A percentile compares a stretch with the other conserved stretches of the same genome.
Conservation (phyloP, 2,113 vertebrate species). For the Deroptyus accipitrinus region DNA sequence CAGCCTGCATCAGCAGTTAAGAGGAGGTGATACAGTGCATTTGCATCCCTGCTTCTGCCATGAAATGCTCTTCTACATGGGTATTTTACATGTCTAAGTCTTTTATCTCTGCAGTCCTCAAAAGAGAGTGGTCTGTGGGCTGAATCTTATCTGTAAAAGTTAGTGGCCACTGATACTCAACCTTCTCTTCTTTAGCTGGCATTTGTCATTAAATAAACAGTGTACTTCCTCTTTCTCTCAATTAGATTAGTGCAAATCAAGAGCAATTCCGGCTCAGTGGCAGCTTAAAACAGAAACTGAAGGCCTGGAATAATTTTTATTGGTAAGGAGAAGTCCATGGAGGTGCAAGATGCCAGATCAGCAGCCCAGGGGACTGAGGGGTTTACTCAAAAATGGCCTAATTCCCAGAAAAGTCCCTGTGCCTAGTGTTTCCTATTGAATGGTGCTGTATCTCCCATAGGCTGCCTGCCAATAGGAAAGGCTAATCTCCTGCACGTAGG, state of each 20-base stretch:
- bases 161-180: background rate
- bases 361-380: background rate
- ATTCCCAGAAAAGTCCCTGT: constrained; percentile 47
- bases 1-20: accelerated
- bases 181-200: constrained; percentile 6
- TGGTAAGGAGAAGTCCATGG: constrained; percentile 17
- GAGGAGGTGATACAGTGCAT: background rate
- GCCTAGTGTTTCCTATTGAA: constrained; percentile 34
- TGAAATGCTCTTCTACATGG: background rate
- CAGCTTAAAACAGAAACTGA: constrained; percentile 47
- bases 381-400: constrained; percentile 19
- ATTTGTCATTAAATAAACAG: constrained; percentile 42
- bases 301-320: constrained; percentile 23
- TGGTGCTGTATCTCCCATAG: background rate
- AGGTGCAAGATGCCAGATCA: constrained; percentile 29
- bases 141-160: background rate
- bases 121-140: background rate
- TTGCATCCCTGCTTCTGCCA: background rate
- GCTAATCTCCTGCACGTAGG: constrained; percentile 15
- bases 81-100: background rate
- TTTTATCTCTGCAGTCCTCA: background rate
- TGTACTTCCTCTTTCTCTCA: constrained; percentile 28
- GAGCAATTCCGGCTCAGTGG: constrained; percentile 7
- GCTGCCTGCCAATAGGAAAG: constrained; percentile 52
- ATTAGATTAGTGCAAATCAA: constrained; percentile 42